A percentile compares a stretch with the other conserved stretches of the same genome.
phyloP scores from a whole-genome alignment of 2,113 vertebrate genomes.

The Opisthocomus hoazin region DNA sequence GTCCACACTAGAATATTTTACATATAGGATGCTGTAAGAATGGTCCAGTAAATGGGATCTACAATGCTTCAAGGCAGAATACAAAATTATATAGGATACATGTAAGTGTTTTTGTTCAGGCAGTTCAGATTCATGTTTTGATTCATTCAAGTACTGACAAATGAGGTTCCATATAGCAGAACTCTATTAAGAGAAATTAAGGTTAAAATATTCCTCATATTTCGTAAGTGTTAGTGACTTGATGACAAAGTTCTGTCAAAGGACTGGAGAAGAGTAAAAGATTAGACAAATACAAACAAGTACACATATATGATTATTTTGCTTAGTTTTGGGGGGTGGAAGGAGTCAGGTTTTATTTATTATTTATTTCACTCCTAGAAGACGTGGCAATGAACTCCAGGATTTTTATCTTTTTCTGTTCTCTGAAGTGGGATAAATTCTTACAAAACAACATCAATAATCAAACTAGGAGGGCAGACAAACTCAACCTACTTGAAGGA shows the following conservation, averaged over 20 bases:
- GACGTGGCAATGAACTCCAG: not conserved
- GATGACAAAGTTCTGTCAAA: not conserved
- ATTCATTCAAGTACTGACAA: constrained; percentile 13
- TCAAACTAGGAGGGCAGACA: not conserved
- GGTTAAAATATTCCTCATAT: not conserved
- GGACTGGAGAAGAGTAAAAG: not conserved
- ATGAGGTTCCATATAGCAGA: constrained; percentile 23
- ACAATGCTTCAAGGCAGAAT: not conserved
- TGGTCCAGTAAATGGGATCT: not conserved
- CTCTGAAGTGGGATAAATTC: not conserved
- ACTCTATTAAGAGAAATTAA: constrained; percentile 51
- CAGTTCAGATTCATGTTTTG: constrained; percentile 36
- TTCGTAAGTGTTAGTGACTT: not conserved
- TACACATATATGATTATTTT: not conserved
- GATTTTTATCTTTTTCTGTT: not conserved
- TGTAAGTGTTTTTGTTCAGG: constrained; percentile 23
- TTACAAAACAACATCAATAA: not conserved
- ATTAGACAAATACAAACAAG: not conserved
- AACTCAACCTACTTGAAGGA: constrained; percentile 87
- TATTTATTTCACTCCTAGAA: not conserved
- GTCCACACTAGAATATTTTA: not conserved
- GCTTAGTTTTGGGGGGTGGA: not conserved
- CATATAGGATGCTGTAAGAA: not conserved
- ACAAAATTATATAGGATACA: not conserved
- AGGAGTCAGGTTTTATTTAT: not conserved